These are phyloP conservation scores for Chloroceryle amazona DNA, from an alignment of 2,797 vertebrate genomes.

Conservation along the genomic window DNA sequence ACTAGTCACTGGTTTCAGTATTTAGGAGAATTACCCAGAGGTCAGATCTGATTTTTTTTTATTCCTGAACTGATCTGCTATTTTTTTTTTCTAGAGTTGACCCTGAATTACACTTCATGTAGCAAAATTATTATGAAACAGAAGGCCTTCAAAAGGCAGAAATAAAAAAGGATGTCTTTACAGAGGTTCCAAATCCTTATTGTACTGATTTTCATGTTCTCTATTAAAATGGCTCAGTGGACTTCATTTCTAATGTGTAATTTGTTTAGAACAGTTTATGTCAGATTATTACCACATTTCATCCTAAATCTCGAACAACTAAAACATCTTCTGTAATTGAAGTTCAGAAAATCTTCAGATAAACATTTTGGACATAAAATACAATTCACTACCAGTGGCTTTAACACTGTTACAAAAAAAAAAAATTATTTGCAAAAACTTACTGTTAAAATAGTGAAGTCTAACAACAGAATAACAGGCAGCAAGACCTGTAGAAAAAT, in stretches of 20 bases:
- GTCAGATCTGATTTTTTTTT: not conserved
- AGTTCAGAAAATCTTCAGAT: not conserved
- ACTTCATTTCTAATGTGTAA: not conserved
- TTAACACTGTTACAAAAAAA: not conserved
- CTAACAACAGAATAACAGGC: not conserved
- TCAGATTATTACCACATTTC: not conserved
- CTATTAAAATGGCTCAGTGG: not conserved
- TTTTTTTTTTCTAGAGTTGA: not conserved
- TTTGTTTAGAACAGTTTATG: not conserved
- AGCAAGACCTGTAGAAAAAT: not conserved
- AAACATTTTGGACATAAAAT: not conserved
- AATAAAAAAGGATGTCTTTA: not conserved
- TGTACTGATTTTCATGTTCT: not conserved
- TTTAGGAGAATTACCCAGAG: not conserved
- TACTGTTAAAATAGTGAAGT: not conserved
- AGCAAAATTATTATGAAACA: not conserved
- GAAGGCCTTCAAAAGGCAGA: not conserved
- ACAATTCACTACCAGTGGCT: not conserved
- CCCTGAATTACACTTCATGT: not conserved
- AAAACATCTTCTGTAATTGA: not conserved
- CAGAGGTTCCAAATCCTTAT: not conserved
- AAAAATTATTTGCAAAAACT: not conserved
- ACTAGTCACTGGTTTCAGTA: not conserved
- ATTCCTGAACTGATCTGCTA: no score
- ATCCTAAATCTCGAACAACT: not conserved